These are phyloP conservation scores for Thecophora atra DNA, from an alignment of 2,888 invertebrate species.

Conservation along the genomic window DNA sequence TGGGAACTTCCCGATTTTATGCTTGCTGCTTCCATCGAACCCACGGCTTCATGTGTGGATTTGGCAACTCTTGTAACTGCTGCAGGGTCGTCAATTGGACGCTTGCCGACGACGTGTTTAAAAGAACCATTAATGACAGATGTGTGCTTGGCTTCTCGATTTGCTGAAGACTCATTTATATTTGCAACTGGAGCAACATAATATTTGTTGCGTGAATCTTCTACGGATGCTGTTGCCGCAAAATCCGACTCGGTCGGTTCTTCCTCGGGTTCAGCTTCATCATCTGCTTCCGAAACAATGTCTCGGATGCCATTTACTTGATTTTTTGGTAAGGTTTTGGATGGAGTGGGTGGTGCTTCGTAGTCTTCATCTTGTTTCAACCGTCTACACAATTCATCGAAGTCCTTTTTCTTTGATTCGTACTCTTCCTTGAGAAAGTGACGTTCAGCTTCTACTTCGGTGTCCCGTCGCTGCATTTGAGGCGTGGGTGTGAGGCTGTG, in stretches of 20 bases:
- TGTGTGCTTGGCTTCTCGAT: conserved; percentile 25
- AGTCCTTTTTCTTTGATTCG: conserved; percentile 62
- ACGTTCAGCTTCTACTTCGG: conserved; percentile 54
- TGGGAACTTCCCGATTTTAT: conserved; percentile 63
- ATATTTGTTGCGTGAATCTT: no score
- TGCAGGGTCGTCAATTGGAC: conserved; percentile 43
- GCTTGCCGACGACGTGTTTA: conserved; percentile 39
- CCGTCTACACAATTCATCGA: conserved; percentile 55
- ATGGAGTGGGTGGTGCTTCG: conserved; percentile 29
- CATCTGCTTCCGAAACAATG: conserved; percentile 56
- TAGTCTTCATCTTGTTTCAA: conserved; percentile 49
- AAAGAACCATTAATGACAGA: conserved; percentile 37
- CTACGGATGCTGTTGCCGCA: conserved; percentile 40
- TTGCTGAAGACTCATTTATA: conserved; percentile 42
- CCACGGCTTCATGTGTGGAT: conserved; percentile 50
- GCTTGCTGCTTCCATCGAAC: conserved; percentile 62
- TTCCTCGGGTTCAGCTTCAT: conserved; percentile 55
- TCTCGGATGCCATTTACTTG: conserved; percentile 38
- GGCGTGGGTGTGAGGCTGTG: conserved; percentile 59
- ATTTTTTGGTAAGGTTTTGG: conserved; percentile 12
- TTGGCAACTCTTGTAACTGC: conserved; percentile 57
- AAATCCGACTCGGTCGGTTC: conserved; percentile 53
- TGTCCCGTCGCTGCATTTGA: conserved; percentile 48
- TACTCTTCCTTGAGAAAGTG: conserved; percentile 59
- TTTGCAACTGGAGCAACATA: not conserved